Percentiles rank a stretch among this genome's conserved stretches.
These are phyloP conservation scores for Philopedon plagiatum DNA, from an alignment of 2,888 invertebrate genomes.

Conservation along the genomic window DNA sequence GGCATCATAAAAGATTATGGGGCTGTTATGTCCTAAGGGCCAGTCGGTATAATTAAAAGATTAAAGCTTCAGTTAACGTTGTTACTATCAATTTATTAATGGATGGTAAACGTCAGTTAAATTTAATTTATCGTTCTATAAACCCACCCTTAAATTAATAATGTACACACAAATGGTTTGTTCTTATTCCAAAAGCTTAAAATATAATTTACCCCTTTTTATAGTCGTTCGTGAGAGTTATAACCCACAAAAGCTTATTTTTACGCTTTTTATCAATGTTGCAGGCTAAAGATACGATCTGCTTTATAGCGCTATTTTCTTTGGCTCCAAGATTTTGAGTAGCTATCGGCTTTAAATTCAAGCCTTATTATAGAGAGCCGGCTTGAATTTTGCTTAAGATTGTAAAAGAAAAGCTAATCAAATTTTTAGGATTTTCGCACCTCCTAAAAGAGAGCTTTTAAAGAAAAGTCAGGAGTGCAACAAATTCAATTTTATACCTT, in stretches of 20 bases:
- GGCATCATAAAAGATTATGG: constrained; percentile 17
- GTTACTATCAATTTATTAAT: constrained; percentile 26
- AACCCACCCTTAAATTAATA: constrained; percentile 13
- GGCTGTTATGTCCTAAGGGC: constrained; percentile 10
- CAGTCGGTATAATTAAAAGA: constrained; percentile 29
- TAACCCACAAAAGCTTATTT: constrained; percentile 35
- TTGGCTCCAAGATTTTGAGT: constrained; percentile 37
- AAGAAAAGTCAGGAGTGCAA: constrained; percentile 9
- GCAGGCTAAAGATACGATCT: constrained; percentile 43
- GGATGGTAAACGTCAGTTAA: constrained; percentile 31
- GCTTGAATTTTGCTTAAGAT: constrained; percentile 3
- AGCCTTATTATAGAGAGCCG: neutral
- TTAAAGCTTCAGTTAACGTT: constrained; percentile 20
- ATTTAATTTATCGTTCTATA: constrained; percentile 13
- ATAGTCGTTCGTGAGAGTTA: constrained; percentile 36
- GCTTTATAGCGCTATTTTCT: constrained; percentile 38
- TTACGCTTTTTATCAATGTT: constrained; percentile 43
- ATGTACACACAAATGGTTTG: constrained; percentile 18
- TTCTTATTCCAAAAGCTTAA: constrained; percentile 11
- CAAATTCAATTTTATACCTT: constrained; percentile 19
- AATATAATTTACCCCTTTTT: constrained; percentile 36
- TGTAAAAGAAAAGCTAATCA: constrained; percentile 34
- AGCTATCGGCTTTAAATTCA: constrained; percentile 37
- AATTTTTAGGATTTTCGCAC: constrained; percentile 16
- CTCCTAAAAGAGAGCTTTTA: constrained; percentile 18